Conservation (phyloP, 2,888 invertebrate species). For the Limenitis camilla region DNA sequence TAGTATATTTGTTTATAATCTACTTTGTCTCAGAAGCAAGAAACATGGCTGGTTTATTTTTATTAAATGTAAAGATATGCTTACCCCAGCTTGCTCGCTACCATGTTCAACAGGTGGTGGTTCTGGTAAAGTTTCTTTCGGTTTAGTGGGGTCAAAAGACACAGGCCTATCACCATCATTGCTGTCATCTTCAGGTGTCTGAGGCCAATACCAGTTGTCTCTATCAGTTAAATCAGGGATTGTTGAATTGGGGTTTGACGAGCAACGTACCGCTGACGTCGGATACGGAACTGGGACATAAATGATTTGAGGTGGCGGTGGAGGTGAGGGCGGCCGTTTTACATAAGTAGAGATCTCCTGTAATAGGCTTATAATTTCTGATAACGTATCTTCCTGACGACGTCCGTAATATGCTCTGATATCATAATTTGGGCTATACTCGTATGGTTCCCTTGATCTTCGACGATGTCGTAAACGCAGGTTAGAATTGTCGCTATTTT, state of each 20-base stretch:
- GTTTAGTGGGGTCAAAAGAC: slow-evolving; percentile 37
- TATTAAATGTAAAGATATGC: neutral
- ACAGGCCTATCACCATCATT: slow-evolving; percentile 48
- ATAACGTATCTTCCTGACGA: slow-evolving; percentile 40
- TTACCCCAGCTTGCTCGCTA: slow-evolving; percentile 34
- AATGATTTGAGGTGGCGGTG: slow-evolving; percentile 47
- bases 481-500: slow-evolving; percentile 8
- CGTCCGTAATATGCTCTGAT: slow-evolving; percentile 40
- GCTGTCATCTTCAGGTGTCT: slow-evolving; percentile 32
- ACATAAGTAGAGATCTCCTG: slow-evolving; percentile 47
- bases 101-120: slow-evolving; percentile 40
- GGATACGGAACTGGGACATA: slow-evolving; percentile 48
- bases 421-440: slow-evolving; percentile 39
- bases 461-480: slow-evolving; percentile 35
- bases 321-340: slow-evolving; percentile 36
- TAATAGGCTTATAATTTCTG: slow-evolving; percentile 43
- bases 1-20: too few relatives aligned
- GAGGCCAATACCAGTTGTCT: slow-evolving; percentile 49
- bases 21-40: too few relatives aligned
- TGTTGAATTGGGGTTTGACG: neutral
- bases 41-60: too few relatives aligned
- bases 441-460: slow-evolving; percentile 45
- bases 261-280: slow-evolving; percentile 26
- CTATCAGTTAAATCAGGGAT: slow-evolving; percentile 38
- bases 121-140: slow-evolving; percentile 23